These are phyloP conservation scores for Zaprionus capensis DNA, from an alignment of 1,140 invertebrate genomes.

Conservation along the genomic window DNA sequence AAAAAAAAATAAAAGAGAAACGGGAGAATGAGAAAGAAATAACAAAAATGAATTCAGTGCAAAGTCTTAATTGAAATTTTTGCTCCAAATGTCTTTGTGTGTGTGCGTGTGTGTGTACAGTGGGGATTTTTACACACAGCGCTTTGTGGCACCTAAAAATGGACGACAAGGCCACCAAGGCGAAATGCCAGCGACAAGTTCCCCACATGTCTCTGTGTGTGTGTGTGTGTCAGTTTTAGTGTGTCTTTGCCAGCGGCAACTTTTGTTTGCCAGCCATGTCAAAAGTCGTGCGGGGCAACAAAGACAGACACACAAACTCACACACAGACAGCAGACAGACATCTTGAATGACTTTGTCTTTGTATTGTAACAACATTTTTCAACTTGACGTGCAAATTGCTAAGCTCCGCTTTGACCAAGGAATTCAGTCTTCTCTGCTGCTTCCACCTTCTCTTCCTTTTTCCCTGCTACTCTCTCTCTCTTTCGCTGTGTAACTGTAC, in stretches of 20 bases:
- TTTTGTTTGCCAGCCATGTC: slow-evolving; percentile 65
- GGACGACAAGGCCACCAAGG: slow-evolving; percentile 62
- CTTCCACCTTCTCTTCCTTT: background rate
- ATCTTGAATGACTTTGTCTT: slow-evolving; percentile 46
- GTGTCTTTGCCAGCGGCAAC: slow-evolving; percentile 56
- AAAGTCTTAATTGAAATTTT: slow-evolving; percentile 83
- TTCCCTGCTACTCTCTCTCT: slow-evolving; percentile 1
- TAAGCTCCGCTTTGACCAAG: slow-evolving; percentile 12
- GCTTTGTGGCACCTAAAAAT: slow-evolving; percentile 66
- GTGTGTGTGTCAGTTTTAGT: slow-evolving; percentile 6
- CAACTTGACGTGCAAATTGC: slow-evolving; percentile 46
- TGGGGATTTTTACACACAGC: slow-evolving; percentile 57
- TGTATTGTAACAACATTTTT: slow-evolving; percentile 51
- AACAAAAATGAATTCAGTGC: slow-evolving; percentile 73
- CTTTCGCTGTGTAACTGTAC: background rate
- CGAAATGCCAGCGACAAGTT: slow-evolving; percentile 59
- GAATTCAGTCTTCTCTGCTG: background rate
- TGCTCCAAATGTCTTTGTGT: slow-evolving; percentile 67
- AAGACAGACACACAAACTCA: background rate
- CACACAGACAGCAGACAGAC: background rate
- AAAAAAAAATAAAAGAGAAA: slow-evolving; percentile 2
- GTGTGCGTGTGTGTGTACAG: slow-evolving; percentile 45
- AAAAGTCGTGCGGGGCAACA: slow-evolving; percentile 64
- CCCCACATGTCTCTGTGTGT: slow-evolving; percentile 26
- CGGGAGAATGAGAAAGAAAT: slow-evolving; percentile 5